A percentile compares a stretch with the other conserved stretches of the same genome.
Evolutionary conservation across 2,113 vertebrate genomes (phyloP).

Genomic region (Antidorcas marsupialis): DNA sequence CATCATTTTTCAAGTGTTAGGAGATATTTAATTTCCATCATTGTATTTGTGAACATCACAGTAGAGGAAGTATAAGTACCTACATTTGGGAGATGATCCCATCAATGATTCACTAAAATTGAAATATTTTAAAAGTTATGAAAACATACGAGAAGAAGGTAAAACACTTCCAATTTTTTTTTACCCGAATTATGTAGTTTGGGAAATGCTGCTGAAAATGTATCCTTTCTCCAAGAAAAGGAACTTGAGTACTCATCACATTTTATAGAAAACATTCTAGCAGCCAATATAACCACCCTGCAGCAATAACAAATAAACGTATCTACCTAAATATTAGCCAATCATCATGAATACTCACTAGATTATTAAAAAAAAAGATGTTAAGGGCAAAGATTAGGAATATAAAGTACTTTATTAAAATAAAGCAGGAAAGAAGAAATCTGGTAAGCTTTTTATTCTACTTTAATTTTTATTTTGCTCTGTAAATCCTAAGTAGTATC

Average conservation of each 20-base stretch:
- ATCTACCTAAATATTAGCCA: conserved; percentile 14
- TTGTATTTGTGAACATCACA: background rate
- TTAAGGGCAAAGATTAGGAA: background rate
- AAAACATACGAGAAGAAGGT: background rate
- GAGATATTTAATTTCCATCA: background rate
- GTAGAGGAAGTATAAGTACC: background rate
- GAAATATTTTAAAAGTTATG: background rate
- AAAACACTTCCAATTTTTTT: background rate
- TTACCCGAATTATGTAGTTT: background rate
- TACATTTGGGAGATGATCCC: background rate
- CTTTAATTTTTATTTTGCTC: background rate
- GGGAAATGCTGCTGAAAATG: background rate
- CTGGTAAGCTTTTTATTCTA: background rate
- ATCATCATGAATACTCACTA: background rate
- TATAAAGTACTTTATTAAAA: conserved; percentile 20
- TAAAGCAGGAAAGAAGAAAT: background rate
- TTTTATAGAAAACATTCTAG: background rate
- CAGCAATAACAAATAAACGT: background rate
- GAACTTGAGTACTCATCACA: background rate
- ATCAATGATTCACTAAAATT: background rate
- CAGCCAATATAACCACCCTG: background rate
- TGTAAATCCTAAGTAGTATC: background rate
- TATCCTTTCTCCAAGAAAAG: background rate
- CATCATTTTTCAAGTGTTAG: background rate
- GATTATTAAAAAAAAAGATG: background rate